These are phyloP conservation scores for Haplochromis burtoni DNA, from an alignment of 2,113 vertebrate species.

Conservation along the genomic window DNA sequence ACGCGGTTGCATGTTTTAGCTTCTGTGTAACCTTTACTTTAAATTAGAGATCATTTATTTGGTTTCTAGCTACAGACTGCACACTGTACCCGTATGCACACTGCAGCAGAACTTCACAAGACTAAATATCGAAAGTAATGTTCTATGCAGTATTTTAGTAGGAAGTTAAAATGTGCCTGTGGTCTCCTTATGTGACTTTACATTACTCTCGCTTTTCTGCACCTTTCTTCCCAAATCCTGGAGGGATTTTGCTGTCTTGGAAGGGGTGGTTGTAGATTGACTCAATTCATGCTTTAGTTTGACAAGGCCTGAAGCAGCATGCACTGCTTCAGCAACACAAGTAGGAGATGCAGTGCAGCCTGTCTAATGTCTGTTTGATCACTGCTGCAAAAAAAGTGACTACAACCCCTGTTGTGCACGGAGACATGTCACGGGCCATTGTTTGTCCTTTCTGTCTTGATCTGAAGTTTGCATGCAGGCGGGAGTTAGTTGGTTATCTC, in stretches of 20 bases:
- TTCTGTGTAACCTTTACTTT: neutral
- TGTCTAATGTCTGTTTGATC: neutral
- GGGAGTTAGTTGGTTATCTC: neutral
- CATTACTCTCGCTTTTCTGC: slow-evolving; percentile 1
- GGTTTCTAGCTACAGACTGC: neutral
- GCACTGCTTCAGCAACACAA: neutral
- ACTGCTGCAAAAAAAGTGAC: slow-evolving; percentile 13
- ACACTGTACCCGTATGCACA: neutral
- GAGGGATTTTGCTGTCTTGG: neutral
- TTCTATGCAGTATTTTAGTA: neutral
- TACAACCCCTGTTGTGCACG: neutral
- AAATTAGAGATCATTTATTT: neutral
- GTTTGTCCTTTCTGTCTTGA: neutral
- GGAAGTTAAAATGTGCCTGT: neutral
- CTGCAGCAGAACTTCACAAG: neutral
- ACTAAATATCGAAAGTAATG: neutral
- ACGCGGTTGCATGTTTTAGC: neutral
- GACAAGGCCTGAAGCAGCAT: neutral
- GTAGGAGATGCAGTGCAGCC: neutral
- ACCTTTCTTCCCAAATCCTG: neutral
- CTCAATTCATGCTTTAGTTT: neutral
- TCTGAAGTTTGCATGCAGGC: neutral
- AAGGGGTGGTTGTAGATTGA: neutral
- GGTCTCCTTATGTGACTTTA: neutral
- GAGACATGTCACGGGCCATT: neutral